Conservation (phyloP, 53 echinoderm and acorn worm genomes). For the Echinarachnius parma region DNA sequence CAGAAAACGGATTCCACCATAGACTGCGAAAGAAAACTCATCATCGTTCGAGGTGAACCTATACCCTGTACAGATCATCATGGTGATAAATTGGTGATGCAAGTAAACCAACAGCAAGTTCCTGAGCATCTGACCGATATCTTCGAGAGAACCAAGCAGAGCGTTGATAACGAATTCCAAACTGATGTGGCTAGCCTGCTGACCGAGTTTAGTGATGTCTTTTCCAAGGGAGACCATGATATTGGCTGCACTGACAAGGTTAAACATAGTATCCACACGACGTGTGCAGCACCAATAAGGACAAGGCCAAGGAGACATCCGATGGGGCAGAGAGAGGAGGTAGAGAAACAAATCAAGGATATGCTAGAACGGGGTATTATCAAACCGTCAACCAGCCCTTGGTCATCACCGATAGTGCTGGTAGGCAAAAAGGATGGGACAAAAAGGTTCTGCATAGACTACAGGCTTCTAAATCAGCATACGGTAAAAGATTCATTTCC, state of each 20-base stretch:
- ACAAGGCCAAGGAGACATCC: constrained; percentile 46
- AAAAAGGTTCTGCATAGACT: constrained; percentile 45
- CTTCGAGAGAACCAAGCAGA: not conserved
- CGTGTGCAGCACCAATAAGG: constrained; percentile 30
- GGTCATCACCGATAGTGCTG: constrained; percentile 57
- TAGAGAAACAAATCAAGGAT: constrained; percentile 47
- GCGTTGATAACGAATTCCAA: constrained; percentile 3
- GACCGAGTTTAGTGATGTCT: constrained; percentile 40
- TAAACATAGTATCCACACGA: constrained; percentile 56
- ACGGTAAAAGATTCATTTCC: constrained; percentile 57
- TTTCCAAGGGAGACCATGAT: constrained; percentile 53
- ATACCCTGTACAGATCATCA: constrained; percentile 4
- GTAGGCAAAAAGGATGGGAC: constrained; percentile 54
- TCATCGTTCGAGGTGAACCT: not conserved
- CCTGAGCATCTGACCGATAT: constrained; percentile 26
- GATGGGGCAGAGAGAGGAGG: constrained; percentile 45
- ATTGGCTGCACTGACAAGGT: constrained; percentile 55
- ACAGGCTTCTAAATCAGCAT: constrained; percentile 27
- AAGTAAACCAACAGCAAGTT: not conserved
- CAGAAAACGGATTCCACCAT: not conserved
- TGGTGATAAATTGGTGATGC: not conserved
- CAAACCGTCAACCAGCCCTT: constrained; percentile 56
- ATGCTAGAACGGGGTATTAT: constrained; percentile 60
- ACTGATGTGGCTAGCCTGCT: constrained; percentile 33
- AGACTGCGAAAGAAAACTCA: not conserved